Conservation (phyloP, 2,797 vertebrate species). For the Erethizon dorsatum region DNA sequence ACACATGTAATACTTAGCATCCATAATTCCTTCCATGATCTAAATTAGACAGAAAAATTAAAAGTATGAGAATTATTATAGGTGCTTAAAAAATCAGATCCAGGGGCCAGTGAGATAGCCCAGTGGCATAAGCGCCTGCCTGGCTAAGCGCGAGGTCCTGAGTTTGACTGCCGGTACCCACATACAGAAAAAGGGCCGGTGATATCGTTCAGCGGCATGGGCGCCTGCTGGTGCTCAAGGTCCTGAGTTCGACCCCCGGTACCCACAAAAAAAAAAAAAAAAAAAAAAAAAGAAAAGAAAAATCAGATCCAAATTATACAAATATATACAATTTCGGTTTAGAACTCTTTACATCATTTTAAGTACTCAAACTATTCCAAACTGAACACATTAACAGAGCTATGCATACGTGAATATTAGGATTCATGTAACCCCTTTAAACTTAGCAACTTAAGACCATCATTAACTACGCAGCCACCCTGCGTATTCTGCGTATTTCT, state of each 20-base stretch:
- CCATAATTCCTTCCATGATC: not conserved
- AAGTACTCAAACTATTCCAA: conserved; percentile 31
- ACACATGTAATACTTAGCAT: not conserved
- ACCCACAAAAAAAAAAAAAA: too few species aligned
- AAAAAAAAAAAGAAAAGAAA: not conserved
- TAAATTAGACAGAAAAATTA: not conserved
- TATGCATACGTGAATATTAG: too few species aligned
- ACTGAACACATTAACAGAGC: not conserved
- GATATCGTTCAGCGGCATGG: too few species aligned
- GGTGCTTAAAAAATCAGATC: not conserved
- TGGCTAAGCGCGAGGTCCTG: too few species aligned
- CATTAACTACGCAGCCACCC: not conserved
- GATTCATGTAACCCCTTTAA: not conserved
- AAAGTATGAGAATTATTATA: not conserved
- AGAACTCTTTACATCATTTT: conserved; percentile 10
- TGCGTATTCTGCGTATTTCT: not conserved
- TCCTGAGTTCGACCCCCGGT: too few species aligned
- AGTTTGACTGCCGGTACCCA: too few species aligned
- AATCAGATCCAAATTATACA: conserved; percentile 9
- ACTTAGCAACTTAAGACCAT: not conserved
- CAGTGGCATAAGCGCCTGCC: too few species aligned
- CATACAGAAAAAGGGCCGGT: too few species aligned
- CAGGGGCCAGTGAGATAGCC: not conserved
- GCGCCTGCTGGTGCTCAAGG: too few species aligned
- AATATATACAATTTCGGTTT: not conserved